A percentile compares a stretch with the other conserved stretches of the same genome.
Conservation (phyloP, 2,888 invertebrate genomes). For the Muschampia plurimacula region DNA sequence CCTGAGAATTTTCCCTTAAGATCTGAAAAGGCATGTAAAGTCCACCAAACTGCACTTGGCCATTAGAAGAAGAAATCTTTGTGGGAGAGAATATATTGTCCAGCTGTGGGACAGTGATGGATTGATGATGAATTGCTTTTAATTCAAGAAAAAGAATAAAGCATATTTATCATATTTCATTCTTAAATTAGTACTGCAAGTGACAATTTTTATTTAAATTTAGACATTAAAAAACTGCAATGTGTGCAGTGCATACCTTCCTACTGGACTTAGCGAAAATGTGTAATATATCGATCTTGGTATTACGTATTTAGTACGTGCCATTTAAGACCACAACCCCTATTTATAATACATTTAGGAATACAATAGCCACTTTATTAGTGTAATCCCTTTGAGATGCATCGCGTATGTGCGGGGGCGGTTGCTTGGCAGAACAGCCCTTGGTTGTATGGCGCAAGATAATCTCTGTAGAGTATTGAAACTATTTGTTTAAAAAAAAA, state of each 20-base stretch:
- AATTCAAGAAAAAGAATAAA: no score
- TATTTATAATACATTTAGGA: constrained; percentile 10
- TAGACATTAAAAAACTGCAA: not conserved
- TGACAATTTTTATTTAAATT: no score
- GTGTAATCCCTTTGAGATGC: constrained; percentile 22
- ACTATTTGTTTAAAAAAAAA: not conserved
- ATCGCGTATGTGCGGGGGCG: constrained; percentile 23
- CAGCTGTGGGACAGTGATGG: no score
- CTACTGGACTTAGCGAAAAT: not conserved
- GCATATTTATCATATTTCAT: no score
- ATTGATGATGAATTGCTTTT: no score
- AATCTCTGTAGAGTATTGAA: not conserved
- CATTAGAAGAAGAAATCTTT: no score
- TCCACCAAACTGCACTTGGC: no score
- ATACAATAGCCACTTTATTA: constrained; percentile 24
- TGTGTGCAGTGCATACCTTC: not conserved
- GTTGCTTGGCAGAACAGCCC: not conserved
- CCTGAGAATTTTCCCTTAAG: no score
- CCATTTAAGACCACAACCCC: not conserved
- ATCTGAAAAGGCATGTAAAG: no score
- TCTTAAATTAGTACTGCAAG: no score
- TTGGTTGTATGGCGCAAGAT: constrained; percentile 4
- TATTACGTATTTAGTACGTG: not conserved
- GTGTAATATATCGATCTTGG: not conserved
- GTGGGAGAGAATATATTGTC: no score